Evolutionary conservation across 1,140 invertebrate species (phyloP), one percentile per base, ranked within the genome.

Genomic region (Dendroctonus ponderosae): DNA sequence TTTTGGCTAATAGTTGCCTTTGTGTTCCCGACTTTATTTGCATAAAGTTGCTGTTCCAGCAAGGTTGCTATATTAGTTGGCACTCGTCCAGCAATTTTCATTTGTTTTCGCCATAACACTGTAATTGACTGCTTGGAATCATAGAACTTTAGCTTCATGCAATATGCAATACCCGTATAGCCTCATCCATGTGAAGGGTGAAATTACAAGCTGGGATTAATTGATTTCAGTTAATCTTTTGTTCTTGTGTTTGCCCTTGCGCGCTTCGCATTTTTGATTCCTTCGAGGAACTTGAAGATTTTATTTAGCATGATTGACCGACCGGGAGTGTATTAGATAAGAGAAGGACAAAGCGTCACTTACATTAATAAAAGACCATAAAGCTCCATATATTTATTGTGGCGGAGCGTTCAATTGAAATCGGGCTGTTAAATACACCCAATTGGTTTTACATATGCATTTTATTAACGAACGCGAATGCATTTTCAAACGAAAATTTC

Each of bases 1-100:
- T 57, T 57, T 65, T 58, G 54, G 54, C 54, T 63, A 65, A 65
- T 65, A 65, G 62, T 65, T 38, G 53, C 54, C 53, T 65, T 65
- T 65, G 46, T 65, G 62, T 58, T 65, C 54, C 4, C 44, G 38
- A 14, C 49, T 42, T 46, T 65, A 65, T 65, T 65, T 65, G 62
- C 62, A 65, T 65, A 65, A 57, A 48, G 53, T 46, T 58, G 54
- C 42, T 44, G 15, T 65, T 65, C 57, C n/a, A 46, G 44, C 54
- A 42, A 56, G n/a, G 42, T 41, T 39, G 12, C 46, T 6, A 56
- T 65, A 57, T 65, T 65, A 49, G 53, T 40, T 58, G 62, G 62
- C 54, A 58, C 12, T 50, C 9, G 57, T 48, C 62, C 51, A 49
- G 46, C 41, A 12, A 56, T 57, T 48, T 57, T 53, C 46, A 43